phyloP scores from a whole-genome alignment of 1,140 invertebrate species.

The Calephelis virginiensis region DNA sequence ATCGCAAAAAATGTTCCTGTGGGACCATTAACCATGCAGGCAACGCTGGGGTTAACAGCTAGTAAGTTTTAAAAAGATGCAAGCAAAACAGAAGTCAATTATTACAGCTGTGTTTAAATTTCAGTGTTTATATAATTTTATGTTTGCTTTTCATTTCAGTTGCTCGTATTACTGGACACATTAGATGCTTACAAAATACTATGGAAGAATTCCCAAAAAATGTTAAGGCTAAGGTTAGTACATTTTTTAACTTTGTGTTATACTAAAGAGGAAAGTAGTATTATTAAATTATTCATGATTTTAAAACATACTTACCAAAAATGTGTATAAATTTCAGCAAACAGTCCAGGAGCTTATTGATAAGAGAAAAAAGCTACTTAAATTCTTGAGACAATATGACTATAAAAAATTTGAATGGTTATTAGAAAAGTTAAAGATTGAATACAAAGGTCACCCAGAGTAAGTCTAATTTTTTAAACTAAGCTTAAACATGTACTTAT shows the following conservation, averaged over 20 bases:
- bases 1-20: no score
- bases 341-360: slow-evolving; percentile 86
- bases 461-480: slow-evolving; percentile 54
- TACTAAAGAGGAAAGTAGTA: no score
- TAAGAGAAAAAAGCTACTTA: slow-evolving; percentile 85
- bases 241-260: no score
- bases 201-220: slow-evolving; percentile 78
- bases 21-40: no score
- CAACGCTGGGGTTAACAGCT: no score
- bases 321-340: slow-evolving; percentile 42
- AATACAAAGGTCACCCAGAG: slow-evolving; percentile 84
- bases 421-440: slow-evolving; percentile 88
- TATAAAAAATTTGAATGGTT: slow-evolving; percentile 93
- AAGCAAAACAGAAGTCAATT: no score
- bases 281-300: no score
- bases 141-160: slow-evolving; percentile 60
- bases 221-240: slow-evolving; percentile 72
- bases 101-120: no score
- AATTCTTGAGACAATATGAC: slow-evolving; percentile 84
- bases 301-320: no score
- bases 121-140: no score
- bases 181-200: slow-evolving; percentile 79
- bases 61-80: no score
- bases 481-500: no score
- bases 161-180: slow-evolving; percentile 78